Evolutionary conservation across 2,797 vertebrate species (phyloP).

Genomic region (Clamator glandarius): DNA sequence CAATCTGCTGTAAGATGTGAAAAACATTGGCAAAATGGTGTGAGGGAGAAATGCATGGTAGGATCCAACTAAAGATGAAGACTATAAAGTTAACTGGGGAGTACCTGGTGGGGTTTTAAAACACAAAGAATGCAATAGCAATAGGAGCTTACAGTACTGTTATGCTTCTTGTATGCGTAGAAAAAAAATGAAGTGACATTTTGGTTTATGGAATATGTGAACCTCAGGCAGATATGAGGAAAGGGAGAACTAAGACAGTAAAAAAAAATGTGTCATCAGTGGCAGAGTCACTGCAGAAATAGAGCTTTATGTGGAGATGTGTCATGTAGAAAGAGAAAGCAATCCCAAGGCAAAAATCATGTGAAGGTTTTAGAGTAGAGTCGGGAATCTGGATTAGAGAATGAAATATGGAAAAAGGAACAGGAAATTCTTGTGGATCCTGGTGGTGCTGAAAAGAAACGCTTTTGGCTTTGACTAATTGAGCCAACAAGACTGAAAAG

Average conservation of each 20-base stretch:
- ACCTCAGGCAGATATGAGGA: neutral
- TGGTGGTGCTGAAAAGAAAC: neutral
- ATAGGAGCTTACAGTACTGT: neutral
- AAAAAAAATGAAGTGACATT: neutral
- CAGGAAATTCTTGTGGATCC: neutral
- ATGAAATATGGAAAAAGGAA: neutral
- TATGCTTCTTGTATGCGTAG: neutral
- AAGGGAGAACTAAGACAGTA: neutral
- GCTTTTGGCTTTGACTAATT: neutral
- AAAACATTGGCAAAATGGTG: neutral
- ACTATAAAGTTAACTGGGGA: neutral
- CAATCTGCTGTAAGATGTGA: neutral
- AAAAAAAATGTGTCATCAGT: neutral
- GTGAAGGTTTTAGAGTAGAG: neutral
- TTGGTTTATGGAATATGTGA: neutral
- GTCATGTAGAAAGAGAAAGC: neutral
- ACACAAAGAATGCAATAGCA: neutral
- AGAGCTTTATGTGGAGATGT: neutral
- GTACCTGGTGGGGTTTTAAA: neutral
- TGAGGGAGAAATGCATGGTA: neutral
- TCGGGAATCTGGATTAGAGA: neutral
- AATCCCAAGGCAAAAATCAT: neutral
- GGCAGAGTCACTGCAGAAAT: neutral
- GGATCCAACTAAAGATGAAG: neutral
- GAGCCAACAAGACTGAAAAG: neutral